These are phyloP conservation scores for Notodonta ziczac DNA, from an alignment of 2,888 invertebrate species.

Conservation along the genomic window DNA sequence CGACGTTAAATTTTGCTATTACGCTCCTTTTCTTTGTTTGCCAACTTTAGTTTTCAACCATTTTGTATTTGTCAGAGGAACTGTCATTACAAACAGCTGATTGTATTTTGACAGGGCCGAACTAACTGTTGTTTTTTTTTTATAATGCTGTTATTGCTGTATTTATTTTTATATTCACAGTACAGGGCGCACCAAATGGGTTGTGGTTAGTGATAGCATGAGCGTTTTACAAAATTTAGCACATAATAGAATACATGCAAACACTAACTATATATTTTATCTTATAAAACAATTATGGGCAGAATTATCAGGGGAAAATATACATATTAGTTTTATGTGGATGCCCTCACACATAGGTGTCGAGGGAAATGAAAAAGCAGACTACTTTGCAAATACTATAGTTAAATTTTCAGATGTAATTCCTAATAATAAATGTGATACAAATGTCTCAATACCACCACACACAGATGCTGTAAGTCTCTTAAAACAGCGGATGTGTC, in stretches of 20 bases:
- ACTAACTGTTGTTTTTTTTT: neutral
- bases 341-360: neutral
- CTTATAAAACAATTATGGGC: neutral
- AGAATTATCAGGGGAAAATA: neutral
- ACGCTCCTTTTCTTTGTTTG: conserved; percentile 84
- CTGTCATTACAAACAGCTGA: conserved; percentile 86
- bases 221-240: conserved; percentile 13
- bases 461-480: neutral
- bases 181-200: conserved; percentile 9
- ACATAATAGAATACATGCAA: conserved; percentile 8
- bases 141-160: too few relatives aligned
- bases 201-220: conserved; percentile 16
- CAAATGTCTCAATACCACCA: neutral
- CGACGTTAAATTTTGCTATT: conserved; percentile 72
- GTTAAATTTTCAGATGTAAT: conserved; percentile 2
- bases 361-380: conserved; percentile 8
- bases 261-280: conserved; percentile 11
- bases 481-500: neutral
- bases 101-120: conserved; percentile 79
- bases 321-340: neutral
- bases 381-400: conserved; percentile 17
- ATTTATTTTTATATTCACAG: neutral
- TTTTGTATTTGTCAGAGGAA: conserved; percentile 85
- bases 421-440: neutral
- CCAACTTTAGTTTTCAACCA: conserved; percentile 85